A percentile compares a stretch with the other conserved stretches of the same genome.
These are phyloP conservation scores for Pyrrhosoma nymphula DNA, from an alignment of 2,888 invertebrate genomes.

Conservation along the genomic window DNA sequence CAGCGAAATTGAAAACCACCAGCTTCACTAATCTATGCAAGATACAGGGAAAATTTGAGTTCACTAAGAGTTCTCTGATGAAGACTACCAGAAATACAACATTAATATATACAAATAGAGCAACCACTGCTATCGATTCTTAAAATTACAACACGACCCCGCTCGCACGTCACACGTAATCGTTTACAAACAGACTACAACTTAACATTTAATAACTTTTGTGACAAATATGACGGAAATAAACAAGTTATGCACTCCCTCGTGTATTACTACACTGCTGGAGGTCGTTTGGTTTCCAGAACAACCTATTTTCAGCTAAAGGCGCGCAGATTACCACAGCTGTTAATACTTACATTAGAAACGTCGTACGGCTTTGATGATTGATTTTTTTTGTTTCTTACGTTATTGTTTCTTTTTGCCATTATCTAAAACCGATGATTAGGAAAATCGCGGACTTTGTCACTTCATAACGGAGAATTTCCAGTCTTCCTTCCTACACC, in stretches of 20 bases:
- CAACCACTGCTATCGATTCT: conserved; percentile 46
- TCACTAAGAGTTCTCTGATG: not conserved
- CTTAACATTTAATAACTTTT: no score
- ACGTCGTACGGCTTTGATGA: conserved; percentile 78
- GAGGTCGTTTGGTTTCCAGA: conserved; percentile 73
- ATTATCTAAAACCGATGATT: conserved; percentile 73
- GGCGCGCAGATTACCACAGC: conserved; percentile 61
- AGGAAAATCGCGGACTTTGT: conserved; percentile 73
- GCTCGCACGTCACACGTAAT: not conserved
- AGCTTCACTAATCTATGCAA: not conserved
- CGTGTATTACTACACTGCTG: conserved; percentile 68
- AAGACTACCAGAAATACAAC: not conserved
- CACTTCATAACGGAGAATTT: conserved; percentile 76
- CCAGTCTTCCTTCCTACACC: conserved; percentile 74
- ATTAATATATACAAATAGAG: not conserved
- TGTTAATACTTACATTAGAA: conserved; percentile 78
- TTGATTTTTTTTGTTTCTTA: conserved; percentile 76
- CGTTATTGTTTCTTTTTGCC: conserved; percentile 77
- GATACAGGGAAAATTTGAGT: not conserved
- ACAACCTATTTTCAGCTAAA: conserved; percentile 39
- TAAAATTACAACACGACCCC: not conserved
- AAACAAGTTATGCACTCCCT: not conserved
- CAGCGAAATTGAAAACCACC: not conserved
- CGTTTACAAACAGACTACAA: not conserved
- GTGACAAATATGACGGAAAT: not conserved